A percentile compares a stretch with the other conserved stretches of the same genome.
Evolutionary conservation across 2,797 vertebrate species (phyloP).

Genomic region (Pangasius mekongensis): DNA sequence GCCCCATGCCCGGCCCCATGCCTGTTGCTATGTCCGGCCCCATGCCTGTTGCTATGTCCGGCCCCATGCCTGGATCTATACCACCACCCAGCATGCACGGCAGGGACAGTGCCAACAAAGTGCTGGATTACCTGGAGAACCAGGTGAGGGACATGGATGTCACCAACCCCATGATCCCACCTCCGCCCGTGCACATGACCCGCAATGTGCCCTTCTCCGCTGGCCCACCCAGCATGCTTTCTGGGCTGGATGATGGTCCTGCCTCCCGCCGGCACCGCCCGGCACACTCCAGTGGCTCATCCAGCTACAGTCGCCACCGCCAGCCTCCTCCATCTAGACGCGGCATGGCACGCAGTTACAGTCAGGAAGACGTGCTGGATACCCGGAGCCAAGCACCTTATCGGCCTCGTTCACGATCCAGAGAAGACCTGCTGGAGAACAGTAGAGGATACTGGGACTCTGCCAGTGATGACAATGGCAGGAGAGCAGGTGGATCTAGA

Average conservation of each 20-base stretch:
- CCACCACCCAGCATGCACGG: constrained; percentile 70
- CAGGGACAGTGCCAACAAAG: constrained; percentile 72
- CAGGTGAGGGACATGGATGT: constrained; percentile 86
- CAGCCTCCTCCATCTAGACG: constrained; percentile 70
- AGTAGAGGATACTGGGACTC: constrained; percentile 84
- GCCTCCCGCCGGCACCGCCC: constrained; percentile 62
- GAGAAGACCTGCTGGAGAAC: constrained; percentile 72
- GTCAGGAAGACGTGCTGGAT: constrained; percentile 76
- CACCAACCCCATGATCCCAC: constrained; percentile 72
- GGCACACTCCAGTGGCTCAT: constrained; percentile 72
- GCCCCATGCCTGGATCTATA: constrained; percentile 63
- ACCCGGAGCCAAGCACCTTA: constrained; percentile 58
- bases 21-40: constrained; percentile 71
- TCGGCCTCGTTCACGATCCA: constrained; percentile 70
- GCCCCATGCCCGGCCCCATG: constrained; percentile 66
- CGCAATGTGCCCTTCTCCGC: constrained; percentile 69
- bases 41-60: constrained; percentile 63
- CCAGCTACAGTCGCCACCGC: constrained; percentile 62
- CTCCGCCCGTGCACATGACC: constrained; percentile 69
- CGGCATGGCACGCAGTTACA: constrained; percentile 77
- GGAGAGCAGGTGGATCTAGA: constrained; percentile 50
- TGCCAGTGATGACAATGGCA: constrained; percentile 76
- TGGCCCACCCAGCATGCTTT: constrained; percentile 88
- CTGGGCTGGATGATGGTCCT: constrained; percentile 82
- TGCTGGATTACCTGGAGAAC: constrained; percentile 80